Conservation (phyloP, 2,888 invertebrate genomes). For the Harmothoe impar region DNA sequence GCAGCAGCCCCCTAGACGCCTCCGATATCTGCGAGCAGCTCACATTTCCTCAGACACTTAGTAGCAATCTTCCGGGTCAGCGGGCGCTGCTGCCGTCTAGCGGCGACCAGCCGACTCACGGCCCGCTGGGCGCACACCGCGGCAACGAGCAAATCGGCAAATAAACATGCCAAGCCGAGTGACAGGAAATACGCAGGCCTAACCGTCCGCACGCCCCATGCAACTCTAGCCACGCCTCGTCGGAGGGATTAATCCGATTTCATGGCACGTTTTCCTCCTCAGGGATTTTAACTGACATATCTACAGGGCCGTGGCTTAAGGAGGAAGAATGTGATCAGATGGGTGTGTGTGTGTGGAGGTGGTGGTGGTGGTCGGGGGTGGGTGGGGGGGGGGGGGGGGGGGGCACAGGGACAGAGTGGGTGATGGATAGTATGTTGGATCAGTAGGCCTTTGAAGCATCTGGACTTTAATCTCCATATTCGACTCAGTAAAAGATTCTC, state of each 20-base stretch:
- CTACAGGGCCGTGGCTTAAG: no score
- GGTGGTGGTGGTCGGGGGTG: no score
- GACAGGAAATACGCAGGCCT: constrained; percentile 42
- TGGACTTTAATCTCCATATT: no score
- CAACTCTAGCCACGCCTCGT: neutral
- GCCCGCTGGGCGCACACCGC: neutral
- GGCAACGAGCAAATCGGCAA: neutral
- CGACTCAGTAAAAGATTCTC: no score
- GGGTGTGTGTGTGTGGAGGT: no score
- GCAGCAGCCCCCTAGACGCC: neutral
- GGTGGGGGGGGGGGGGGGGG: no score
- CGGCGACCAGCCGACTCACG: neutral
- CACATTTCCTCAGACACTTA: constrained; percentile 45
- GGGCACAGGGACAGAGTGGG: neutral
- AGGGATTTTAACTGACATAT: constrained; percentile 25
- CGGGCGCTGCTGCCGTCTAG: neutral
- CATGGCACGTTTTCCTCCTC: neutral
- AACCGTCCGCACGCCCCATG: neutral
- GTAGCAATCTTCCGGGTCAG: constrained; percentile 27
- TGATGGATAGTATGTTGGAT: no score
- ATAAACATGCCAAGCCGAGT: constrained; percentile 41
- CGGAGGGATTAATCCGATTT: constrained; percentile 45
- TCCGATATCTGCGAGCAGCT: neutral
- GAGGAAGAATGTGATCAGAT: neutral
- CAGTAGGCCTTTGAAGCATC: no score